Evolutionary conservation across 2,888 invertebrate genomes (phyloP).

Genomic region (Andrena chrysosceles): DNA sequence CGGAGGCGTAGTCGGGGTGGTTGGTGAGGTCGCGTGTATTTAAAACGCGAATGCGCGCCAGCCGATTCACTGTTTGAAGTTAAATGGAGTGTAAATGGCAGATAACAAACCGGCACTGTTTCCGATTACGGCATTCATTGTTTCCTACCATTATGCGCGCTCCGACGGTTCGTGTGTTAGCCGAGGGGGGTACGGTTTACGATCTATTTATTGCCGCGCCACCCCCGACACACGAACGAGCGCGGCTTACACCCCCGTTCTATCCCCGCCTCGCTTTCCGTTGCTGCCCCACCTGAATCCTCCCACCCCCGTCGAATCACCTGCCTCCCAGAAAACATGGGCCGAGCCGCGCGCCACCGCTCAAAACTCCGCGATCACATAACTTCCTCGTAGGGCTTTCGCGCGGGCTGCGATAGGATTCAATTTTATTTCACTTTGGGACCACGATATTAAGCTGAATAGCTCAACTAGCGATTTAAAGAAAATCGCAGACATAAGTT

Average conservation of each 20-base stretch:
- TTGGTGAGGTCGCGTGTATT: slow-evolving; percentile 81
- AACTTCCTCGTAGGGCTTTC: neutral
- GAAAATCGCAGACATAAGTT: neutral
- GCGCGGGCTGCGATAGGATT: neutral
- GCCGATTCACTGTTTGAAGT: slow-evolving; percentile 84
- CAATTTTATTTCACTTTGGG: too few relatives aligned
- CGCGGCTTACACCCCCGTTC: slow-evolving; percentile 63
- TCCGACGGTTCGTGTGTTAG: slow-evolving; percentile 83
- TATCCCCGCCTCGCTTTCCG: slow-evolving; percentile 21
- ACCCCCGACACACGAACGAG: slow-evolving; percentile 53
- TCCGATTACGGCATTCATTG: slow-evolving; percentile 85
- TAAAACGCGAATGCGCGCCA: slow-evolving; percentile 82
- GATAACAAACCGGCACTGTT: slow-evolving; percentile 85
- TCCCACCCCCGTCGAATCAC: slow-evolving; percentile 28
- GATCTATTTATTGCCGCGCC: slow-evolving; percentile 82
- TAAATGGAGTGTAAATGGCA: slow-evolving; percentile 85
- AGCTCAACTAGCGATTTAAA: too few relatives aligned
- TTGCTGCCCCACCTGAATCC: slow-evolving; percentile 46
- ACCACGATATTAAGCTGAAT: too few relatives aligned
- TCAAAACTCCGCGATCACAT: neutral
- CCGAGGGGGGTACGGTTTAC: slow-evolving; percentile 83
- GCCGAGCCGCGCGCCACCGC: slow-evolving; percentile 1
- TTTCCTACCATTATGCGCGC: slow-evolving; percentile 85
- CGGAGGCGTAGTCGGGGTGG: slow-evolving; percentile 54
- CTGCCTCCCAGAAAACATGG: slow-evolving; percentile 21